Evolutionary conservation across 2,888 invertebrate species (phyloP), one percentile per base, ranked within the genome.

Genomic region (Augochlorella aurata): DNA sequence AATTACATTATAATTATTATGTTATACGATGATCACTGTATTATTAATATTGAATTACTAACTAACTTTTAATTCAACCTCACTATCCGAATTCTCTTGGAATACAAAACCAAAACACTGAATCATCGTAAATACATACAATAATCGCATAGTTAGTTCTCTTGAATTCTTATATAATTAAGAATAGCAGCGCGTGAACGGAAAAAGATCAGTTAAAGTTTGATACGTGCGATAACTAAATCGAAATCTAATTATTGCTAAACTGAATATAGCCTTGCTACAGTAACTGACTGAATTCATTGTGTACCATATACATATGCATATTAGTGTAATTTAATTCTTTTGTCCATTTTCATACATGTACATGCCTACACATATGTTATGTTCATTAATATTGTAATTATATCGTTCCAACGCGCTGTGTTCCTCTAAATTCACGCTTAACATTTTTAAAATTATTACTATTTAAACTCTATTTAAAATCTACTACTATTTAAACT

Each of bases 101-200:
- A 88, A 71, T 10, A 87, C 65, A 45, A 79, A 89, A 21, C 82
- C 77, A 14, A 88, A 85, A 70, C 84, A 89, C 52, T 86, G 81
- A 16, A 72, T 79, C 21, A 91, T 78, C 50, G 90, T 68, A 58
- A 90, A 54, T 49, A 76, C 76, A 54, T 74, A 83, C 86, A 89
- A 79, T 79, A 90, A 79, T 86, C 77, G 90, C 90, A 91, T 90
- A 87, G 87, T 88, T 90, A 87, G 79, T 83, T 84, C 49, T 9
- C 3, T 65, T 0, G 38, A 71, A 67, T 12, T 65, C 45, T 12
- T 54, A 50, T 45, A 4, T 38, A 54, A 14, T 52, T 52, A 21
- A 65, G 58, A 9, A 4, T 9, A 63, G 49, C 45, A 61, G 18
- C 38, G 12, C 24, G 29, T 52, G 44, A 29, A 44, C 29, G 24